A percentile compares a stretch with the other conserved stretches of the same genome.
These are phyloP conservation scores for Dysdera silvatica DNA, from an alignment of 1,140 invertebrate species.

Conservation along the genomic window DNA sequence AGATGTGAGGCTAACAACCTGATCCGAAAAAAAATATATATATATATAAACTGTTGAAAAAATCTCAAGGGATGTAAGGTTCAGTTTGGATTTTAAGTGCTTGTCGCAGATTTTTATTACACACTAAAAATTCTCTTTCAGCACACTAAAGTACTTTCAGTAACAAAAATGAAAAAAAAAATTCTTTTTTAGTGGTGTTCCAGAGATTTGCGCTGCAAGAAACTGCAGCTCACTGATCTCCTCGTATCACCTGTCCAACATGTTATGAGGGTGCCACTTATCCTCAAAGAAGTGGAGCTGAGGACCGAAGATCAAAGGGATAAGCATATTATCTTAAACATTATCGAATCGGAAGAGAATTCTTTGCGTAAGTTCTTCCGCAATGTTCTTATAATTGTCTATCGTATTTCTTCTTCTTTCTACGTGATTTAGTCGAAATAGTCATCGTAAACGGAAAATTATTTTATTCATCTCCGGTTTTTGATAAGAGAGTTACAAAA, in stretches of 20 bases:
- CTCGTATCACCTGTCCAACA: slow-evolving; percentile 60
- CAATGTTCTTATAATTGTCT: background rate
- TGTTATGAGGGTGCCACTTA: slow-evolving; percentile 59
- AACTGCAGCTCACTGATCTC: slow-evolving; percentile 58
- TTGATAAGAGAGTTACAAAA: too few species aligned
- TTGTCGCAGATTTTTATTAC: too few species aligned
- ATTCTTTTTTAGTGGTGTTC: slow-evolving; percentile 51
- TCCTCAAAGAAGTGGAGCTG: slow-evolving; percentile 54
- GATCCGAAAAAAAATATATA: too few species aligned
- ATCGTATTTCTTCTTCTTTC: background rate
- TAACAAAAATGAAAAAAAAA: too few species aligned
- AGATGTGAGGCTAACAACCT: too few species aligned
- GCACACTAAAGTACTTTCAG: too few species aligned
- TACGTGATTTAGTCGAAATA: background rate
- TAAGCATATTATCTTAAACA: slow-evolving; percentile 49
- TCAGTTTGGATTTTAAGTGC: too few species aligned
- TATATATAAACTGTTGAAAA: too few species aligned
- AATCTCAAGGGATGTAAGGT: too few species aligned
- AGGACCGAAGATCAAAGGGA: slow-evolving; percentile 53
- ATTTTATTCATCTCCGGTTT: too few species aligned
- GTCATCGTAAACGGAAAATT: background rate
- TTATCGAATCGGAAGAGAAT: slow-evolving; percentile 55
- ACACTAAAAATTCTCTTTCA: too few species aligned
- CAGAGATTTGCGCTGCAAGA: slow-evolving; percentile 54
- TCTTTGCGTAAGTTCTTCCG: slow-evolving; percentile 52